Evolutionary conservation across 2,797 vertebrate species (phyloP).

Genomic region (Acanthornis magna): DNA sequence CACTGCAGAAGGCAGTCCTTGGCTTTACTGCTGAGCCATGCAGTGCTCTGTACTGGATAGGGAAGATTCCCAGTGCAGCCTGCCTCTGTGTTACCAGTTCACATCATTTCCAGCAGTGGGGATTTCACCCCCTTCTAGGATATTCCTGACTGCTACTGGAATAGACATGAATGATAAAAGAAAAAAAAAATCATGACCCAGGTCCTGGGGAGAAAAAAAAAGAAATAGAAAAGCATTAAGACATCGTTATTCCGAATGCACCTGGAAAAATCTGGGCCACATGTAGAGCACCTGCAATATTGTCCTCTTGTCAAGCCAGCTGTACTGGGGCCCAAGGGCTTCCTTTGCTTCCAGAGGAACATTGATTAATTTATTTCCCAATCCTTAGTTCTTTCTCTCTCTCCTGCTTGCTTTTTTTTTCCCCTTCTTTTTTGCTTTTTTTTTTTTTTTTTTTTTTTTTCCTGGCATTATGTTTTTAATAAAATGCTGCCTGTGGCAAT

Average conservation of each 20-base stretch:
- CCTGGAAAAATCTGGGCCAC: background rate
- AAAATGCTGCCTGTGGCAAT: conserved; percentile 4
- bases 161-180: background rate
- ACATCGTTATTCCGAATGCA: background rate
- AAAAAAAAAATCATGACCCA: background rate
- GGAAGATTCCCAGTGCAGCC: background rate
- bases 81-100: background rate
- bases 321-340: background rate
- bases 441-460: background rate
- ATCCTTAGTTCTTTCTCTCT: background rate
- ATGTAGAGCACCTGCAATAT: conserved; percentile 4
- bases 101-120: background rate
- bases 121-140: background rate
- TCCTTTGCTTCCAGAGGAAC: background rate
- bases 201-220: background rate
- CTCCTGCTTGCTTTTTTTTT: background rate
- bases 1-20: background rate
- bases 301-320: conserved; percentile 1
- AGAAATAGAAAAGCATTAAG: background rate
- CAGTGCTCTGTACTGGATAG: background rate
- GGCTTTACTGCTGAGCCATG: background rate
- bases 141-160: background rate
- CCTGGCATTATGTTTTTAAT: background rate
- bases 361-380: background rate
- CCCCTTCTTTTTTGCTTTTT: background rate